Conservation (phyloP, 2,113 vertebrate species). For the Dissostichus mawsoni region DNA sequence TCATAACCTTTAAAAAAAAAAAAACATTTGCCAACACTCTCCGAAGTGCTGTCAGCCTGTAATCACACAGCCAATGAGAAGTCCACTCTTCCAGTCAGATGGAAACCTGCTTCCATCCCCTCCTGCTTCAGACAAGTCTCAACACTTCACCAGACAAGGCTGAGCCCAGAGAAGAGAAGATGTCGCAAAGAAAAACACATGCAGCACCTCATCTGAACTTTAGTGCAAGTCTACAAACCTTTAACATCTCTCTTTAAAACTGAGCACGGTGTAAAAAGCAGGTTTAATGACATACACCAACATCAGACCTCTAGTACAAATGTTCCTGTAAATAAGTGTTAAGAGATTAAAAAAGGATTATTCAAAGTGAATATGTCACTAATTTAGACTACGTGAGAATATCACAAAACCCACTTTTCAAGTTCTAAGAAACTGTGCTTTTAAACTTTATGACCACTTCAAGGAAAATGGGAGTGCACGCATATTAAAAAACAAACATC, state of each 20-base stretch:
- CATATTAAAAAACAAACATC: background rate
- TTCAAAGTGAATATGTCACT: too few relatives aligned
- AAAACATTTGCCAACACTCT: background rate
- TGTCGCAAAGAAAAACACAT: background rate
- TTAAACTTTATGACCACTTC: background rate
- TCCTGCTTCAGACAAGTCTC: slow-evolving; percentile 49
- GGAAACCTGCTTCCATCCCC: slow-evolving; percentile 5
- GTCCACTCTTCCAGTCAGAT: slow-evolving; percentile 21
- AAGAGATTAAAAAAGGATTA: background rate
- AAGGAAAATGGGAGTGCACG: background rate
- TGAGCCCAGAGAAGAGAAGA: background rate
- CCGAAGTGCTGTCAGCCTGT: slow-evolving; percentile 4
- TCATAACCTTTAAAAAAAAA: background rate
- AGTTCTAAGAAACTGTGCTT: slow-evolving; percentile 8
- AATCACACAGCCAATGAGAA: slow-evolving; percentile 17
- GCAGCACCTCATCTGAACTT: slow-evolving; percentile 6
- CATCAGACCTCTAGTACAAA: slow-evolving; percentile 8
- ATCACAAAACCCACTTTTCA: background rate
- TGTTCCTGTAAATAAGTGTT: background rate
- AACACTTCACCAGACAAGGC: slow-evolving; percentile 29
- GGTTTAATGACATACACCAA: background rate
- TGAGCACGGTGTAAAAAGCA: background rate
- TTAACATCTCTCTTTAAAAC: background rate
- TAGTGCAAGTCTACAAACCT: background rate
- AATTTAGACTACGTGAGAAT: background rate